Evolutionary conservation across 2,888 invertebrate species (phyloP).

Genomic region (Bellardia bayeri): DNA sequence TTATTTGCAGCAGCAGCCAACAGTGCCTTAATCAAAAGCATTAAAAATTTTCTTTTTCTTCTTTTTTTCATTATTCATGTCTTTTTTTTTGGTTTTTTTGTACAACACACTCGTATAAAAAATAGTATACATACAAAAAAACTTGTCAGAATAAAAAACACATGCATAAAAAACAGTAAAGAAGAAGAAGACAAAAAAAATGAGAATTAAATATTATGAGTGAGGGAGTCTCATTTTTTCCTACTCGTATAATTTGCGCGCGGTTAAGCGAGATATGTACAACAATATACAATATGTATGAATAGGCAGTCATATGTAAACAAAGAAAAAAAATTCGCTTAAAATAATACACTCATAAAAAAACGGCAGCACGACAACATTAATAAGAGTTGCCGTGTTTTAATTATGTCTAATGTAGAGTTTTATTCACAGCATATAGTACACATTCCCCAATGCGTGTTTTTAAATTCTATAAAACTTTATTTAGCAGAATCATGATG

Average conservation of each 20-base stretch:
- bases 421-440: background rate
- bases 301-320: slow-evolving; percentile 58
- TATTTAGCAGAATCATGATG: too few species aligned
- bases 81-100: slow-evolving; percentile 62
- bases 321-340: slow-evolving; percentile 50
- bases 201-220: slow-evolving; percentile 68
- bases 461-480: too few species aligned
- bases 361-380: slow-evolving; percentile 32
- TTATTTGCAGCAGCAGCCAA: slow-evolving; percentile 46
- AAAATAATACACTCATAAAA: slow-evolving; percentile 7
- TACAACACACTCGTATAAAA: slow-evolving; percentile 75
- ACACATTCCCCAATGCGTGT: too few species aligned
- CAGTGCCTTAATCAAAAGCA: slow-evolving; percentile 61
- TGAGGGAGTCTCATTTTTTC: slow-evolving; percentile 67
- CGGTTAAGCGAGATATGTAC: slow-evolving; percentile 52
- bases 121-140: slow-evolving; percentile 82
- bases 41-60: slow-evolving; percentile 58
- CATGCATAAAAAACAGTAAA: slow-evolving; percentile 62
- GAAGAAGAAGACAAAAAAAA: slow-evolving; percentile 59
- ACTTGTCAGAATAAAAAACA: slow-evolving; percentile 69
- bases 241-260: slow-evolving; percentile 63
- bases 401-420: background rate
- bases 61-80: slow-evolving; percentile 60
- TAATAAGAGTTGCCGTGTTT: slow-evolving; percentile 41
- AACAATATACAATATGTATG: background rate